These are phyloP conservation scores for Prolemur simus DNA, from an alignment of 2,113 vertebrate genomes.

Conservation along the genomic window DNA sequence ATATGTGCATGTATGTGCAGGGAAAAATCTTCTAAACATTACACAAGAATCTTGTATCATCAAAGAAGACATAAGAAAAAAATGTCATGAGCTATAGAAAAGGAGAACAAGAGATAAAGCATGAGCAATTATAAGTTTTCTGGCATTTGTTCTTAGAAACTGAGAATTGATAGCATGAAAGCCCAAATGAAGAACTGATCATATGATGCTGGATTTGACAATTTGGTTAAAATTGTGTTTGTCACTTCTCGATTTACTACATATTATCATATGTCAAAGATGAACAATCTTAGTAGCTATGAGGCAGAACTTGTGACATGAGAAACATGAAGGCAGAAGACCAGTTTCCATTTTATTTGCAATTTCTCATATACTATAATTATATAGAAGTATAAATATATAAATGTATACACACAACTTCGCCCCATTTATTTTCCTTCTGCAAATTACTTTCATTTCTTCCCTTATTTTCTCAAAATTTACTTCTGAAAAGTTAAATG, in stretches of 20 bases:
- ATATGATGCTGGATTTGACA: neutral
- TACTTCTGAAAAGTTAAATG: neutral
- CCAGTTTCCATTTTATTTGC: neutral
- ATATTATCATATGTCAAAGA: neutral
- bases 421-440: neutral
- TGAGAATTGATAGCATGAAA: neutral
- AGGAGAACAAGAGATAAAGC: neutral
- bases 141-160: slow-evolving; percentile 1
- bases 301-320: neutral
- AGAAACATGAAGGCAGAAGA: neutral
- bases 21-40: neutral
- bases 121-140: neutral
- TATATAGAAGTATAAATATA: neutral
- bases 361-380: neutral
- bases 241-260: neutral
- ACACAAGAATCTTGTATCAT: neutral
- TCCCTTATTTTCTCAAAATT: neutral
- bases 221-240: neutral
- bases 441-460: neutral
- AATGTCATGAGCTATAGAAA: neutral
- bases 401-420: neutral
- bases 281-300: neutral
- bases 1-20: neutral
- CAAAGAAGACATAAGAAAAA: neutral
- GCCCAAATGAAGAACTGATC: slow-evolving; percentile 13